Evolutionary conservation across 2,888 invertebrate species (phyloP).

Genomic region (Zeuzera pyrina): DNA sequence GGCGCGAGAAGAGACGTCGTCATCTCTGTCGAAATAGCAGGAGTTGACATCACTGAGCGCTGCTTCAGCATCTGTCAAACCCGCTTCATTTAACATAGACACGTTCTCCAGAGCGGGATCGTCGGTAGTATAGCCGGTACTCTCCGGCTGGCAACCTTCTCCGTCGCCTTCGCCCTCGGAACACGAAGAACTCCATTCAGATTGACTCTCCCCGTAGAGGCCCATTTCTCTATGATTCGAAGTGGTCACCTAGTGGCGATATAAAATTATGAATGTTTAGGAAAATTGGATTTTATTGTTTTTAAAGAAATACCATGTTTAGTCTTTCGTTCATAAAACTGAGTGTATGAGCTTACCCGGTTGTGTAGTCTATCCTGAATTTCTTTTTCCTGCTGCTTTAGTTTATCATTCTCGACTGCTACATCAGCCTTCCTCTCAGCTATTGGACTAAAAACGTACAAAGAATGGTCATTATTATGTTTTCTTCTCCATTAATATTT

Average conservation of each 20-base stretch:
- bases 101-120: slow-evolving; percentile 90
- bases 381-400: slow-evolving; percentile 46
- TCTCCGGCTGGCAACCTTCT: slow-evolving; percentile 72
- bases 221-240: slow-evolving; percentile 57
- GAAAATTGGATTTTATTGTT: not conserved
- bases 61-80: slow-evolving; percentile 90
- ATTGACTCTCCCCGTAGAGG: slow-evolving; percentile 78
- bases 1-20: slow-evolving; percentile 88
- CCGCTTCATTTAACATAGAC: slow-evolving; percentile 88
- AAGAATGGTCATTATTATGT: slow-evolving; percentile 1
- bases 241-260: slow-evolving; percentile 41
- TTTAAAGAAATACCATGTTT: too few relatives aligned
- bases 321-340: too few relatives aligned
- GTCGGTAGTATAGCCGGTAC: slow-evolving; percentile 90
- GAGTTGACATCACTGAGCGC: slow-evolving; percentile 91
- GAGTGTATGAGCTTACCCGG: slow-evolving; percentile 56
- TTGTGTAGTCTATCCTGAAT: slow-evolving; percentile 50
- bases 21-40: slow-evolving; percentile 80
- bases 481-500: not conserved
- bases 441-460: slow-evolving; percentile 37
- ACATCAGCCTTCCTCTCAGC: slow-evolving; percentile 41
- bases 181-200: slow-evolving; percentile 83
- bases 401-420: slow-evolving; percentile 37
- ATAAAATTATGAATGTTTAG: not conserved
- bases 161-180: slow-evolving; percentile 71